Conservation (phyloP, 2,113 vertebrate genomes). For the Neolamprologus hecqui region DNA sequence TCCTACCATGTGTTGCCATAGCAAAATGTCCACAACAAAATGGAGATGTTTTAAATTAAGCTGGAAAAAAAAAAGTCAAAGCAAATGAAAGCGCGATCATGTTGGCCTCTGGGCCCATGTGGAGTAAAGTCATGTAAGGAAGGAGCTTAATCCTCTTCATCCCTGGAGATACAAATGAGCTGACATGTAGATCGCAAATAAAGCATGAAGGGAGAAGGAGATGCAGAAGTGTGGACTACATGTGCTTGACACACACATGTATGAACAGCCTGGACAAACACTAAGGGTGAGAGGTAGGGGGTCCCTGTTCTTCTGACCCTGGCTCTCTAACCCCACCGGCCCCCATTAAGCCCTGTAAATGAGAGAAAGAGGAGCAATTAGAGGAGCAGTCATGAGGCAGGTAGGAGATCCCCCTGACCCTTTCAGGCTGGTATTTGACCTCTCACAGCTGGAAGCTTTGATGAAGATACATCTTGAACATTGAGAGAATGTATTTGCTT, state of each 20-base stretch:
- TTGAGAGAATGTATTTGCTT: not conserved
- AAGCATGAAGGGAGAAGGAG: not conserved
- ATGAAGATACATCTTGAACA: conserved; percentile 10
- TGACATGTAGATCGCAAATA: not conserved
- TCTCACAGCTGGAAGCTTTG: conserved; percentile 2
- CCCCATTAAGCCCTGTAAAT: conserved; percentile 39
- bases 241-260: not conserved
- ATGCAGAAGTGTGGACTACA: not conserved
- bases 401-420: conserved; percentile 46
- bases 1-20: not conserved
- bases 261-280: conserved; percentile 28
- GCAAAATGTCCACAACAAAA: not conserved
- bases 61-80: not conserved
- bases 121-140: not conserved
- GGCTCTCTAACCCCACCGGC: not conserved
- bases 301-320: conserved; percentile 6
- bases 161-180: not conserved
- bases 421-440: conserved; percentile 51
- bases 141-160: conserved; percentile 10
- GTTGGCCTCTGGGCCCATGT: not conserved
- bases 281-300: not conserved
- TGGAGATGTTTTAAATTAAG: not conserved
- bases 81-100: not conserved
- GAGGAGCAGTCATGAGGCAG: conserved; percentile 33
- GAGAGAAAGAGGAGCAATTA: conserved; percentile 56